Base-by-base conservation (phyloP, 2,888 invertebrate species). In the Pristionchus entomophagus region DNA sequence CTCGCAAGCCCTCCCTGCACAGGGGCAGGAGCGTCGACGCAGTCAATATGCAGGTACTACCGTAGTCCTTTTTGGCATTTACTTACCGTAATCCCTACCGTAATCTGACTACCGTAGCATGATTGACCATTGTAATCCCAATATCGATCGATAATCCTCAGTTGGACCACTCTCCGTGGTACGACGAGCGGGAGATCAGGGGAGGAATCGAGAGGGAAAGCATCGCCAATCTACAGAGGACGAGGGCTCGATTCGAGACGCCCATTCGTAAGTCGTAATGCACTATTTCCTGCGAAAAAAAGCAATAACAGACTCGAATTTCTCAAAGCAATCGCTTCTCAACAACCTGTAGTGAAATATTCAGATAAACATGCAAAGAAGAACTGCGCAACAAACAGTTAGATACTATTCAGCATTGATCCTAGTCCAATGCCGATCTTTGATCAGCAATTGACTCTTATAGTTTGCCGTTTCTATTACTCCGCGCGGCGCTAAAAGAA, bases 11-110 rank as follows among this genome's bases (percentile, higher is more conserved):
- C 19, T 53, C 73, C 3, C 51, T 73, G 35, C 69, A 84, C 84
- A 84, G 73, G 35, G 73, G 84, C 51, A 84, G 41, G 35, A 84
- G 84, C 26, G 51, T 84, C 8, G 84, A 84, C n/a, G n/a, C 69
- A 3, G 69, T 84, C 14, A 45, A 84, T 29, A 45, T 84, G 26
- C 69, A 84, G 84, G 84, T 84, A 35, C 29, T 32, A 65, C 62
- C 17, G 32, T 65, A 65, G 2, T 29, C n/a, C n/a, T n/a, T n/a
- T n/a, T 29, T 3, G 19, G 0, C 19, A 14, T 45, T 35, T 17
- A 32, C 65, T 32, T 65, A 32, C 65, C 19, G 35, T 32, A 35
- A 22, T 19, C 5, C 32, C 62, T 62, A 29, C 10, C 29, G 29
- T 62, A 62, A 22, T 5, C 56, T 56, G 56, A 56, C n/a, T 8